Evolutionary conservation across 1,140 invertebrate genomes (phyloP).

Genomic region (Bathynomus jamesi): DNA sequence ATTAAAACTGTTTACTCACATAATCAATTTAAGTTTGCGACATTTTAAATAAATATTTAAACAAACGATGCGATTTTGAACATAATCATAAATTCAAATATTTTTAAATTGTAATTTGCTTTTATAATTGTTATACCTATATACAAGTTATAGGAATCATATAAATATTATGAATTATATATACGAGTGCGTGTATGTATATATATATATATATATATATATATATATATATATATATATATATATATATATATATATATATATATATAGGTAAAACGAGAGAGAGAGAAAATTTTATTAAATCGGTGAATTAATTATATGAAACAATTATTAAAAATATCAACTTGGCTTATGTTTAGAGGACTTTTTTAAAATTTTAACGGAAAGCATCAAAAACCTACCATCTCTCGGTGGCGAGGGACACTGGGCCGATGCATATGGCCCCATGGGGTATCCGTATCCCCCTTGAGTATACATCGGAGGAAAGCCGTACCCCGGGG

Average conservation of each 20-base stretch:
- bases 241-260: not conserved
- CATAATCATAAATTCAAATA: no score
- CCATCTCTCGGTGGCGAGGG: slow-evolving; percentile 35
- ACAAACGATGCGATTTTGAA: no score
- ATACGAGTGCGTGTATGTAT: not conserved
- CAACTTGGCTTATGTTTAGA: not conserved
- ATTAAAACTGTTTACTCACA: no score
- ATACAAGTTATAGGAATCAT: not conserved
- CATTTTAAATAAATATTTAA: no score
- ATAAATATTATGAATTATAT: not conserved
- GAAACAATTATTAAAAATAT: not conserved
- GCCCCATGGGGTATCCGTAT: slow-evolving; percentile 35
- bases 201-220: not conserved
- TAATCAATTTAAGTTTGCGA: no score
- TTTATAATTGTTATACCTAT: not conserved
- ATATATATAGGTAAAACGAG: not conserved
- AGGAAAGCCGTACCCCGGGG: slow-evolving; percentile 35
- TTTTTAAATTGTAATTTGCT: no score
- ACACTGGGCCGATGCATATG: slow-evolving; percentile 31
- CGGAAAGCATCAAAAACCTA: slow-evolving; percentile 3
- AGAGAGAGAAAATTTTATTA: not conserved
- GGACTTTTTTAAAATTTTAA: not conserved
- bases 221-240: not conserved
- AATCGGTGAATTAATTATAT: not conserved
- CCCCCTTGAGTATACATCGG: slow-evolving; percentile 33